Evolutionary conservation across 2,113 vertebrate genomes (phyloP).

Genomic region (Syngnathus typhle): DNA sequence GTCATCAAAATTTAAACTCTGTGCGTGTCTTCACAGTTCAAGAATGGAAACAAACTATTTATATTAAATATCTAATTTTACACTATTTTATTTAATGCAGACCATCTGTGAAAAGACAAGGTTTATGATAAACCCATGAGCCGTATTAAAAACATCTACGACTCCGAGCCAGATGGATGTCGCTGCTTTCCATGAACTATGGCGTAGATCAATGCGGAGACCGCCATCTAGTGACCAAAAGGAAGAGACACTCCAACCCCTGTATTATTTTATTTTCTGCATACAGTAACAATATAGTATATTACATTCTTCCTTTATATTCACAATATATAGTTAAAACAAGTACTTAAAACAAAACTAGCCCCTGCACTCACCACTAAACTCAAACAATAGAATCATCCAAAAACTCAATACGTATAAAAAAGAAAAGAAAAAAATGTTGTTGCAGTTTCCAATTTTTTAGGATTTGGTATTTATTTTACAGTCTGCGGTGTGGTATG

Average conservation of each 20-base stretch:
- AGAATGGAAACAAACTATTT: not conserved
- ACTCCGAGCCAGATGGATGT: not conserved
- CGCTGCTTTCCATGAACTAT: not conserved
- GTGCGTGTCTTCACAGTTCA: not conserved
- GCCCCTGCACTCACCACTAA: not conserved
- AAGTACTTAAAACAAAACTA: not conserved
- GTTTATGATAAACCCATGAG: not conserved
- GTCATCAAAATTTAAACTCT: not conserved
- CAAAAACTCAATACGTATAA: not conserved
- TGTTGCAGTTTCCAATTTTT: not conserved
- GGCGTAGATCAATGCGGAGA: not conserved
- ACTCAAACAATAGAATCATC: not conserved
- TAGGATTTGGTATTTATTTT: not conserved
- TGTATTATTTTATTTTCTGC: not conserved
- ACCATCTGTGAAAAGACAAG: not conserved
- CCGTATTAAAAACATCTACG: slow-evolving; percentile 14
- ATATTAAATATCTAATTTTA: not conserved
- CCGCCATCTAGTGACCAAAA: slow-evolving; percentile 41
- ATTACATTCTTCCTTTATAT: not conserved
- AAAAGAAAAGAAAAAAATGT: not conserved
- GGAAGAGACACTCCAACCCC: not conserved
- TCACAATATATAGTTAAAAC: not conserved
- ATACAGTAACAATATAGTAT: not conserved
- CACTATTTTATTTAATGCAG: slow-evolving; percentile 22
- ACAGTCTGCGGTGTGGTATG: not conserved